A percentile compares a stretch with the other conserved stretches of the same genome.
Evolutionary conservation across 2,113 vertebrate species (phyloP).

Genomic region (Geococcyx californianus): DNA sequence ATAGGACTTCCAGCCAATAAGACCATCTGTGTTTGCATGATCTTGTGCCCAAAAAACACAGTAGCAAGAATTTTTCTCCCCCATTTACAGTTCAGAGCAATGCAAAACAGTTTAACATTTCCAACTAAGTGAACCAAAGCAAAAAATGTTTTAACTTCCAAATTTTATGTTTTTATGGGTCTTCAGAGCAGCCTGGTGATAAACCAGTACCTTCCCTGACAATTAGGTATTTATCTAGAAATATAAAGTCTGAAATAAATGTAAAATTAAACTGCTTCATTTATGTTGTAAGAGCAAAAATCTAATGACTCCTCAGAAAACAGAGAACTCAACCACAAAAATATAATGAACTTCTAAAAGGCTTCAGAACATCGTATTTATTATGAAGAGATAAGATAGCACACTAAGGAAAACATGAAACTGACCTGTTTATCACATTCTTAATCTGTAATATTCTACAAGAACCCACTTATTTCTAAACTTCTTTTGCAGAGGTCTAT

Average conservation of each 20-base stretch:
- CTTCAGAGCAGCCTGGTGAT: background rate
- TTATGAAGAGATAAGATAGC: background rate
- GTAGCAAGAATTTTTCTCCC: background rate
- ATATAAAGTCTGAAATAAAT: background rate
- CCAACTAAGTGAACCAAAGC: background rate
- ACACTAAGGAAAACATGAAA: background rate
- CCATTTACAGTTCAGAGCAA: background rate
- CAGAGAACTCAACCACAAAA: background rate
- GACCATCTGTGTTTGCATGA: background rate
- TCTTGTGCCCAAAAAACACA: background rate
- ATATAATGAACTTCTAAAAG: background rate
- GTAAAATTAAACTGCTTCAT: background rate
- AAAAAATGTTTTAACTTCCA: background rate
- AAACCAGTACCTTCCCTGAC: background rate
- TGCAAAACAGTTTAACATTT: background rate
- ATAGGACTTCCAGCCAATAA: background rate
- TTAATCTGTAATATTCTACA: background rate
- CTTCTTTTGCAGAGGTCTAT: background rate
- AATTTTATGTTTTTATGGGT: background rate
- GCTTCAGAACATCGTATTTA: background rate
- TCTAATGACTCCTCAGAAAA: background rate
- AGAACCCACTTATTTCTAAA: background rate
- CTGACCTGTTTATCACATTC: background rate
- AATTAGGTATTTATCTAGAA: background rate
- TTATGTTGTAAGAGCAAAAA: background rate